A percentile compares a stretch with the other conserved stretches of the same genome.
phyloP scores from a whole-genome alignment of 1,140 invertebrate species.

The Ceratitis capitata region DNA sequence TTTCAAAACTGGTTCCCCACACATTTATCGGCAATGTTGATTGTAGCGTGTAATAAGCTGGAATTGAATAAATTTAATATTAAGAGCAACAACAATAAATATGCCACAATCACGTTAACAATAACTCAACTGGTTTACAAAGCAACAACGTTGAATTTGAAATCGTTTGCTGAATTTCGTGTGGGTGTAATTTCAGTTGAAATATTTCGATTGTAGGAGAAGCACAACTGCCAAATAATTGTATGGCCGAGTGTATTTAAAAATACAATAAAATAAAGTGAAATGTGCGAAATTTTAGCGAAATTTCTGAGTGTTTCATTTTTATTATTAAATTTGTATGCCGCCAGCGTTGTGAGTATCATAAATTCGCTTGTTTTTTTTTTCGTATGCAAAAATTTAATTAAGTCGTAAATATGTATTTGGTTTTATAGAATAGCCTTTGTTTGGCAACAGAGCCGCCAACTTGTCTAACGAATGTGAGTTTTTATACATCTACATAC shows the following conservation, averaged over 20 bases:
- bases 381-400: background rate
- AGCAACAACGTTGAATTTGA: background rate
- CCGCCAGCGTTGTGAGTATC: background rate
- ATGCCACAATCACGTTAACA: background rate
- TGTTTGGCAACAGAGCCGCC: background rate
- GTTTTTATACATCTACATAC: no score
- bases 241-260: no score
- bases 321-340: background rate
- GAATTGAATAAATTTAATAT: background rate
- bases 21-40: background rate
- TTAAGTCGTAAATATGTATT: background rate
- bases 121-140: slow-evolving; percentile 19
- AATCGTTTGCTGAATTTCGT: background rate
- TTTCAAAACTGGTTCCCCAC: background rate
- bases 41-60: slow-evolving; percentile 4
- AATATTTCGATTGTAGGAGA: background rate
- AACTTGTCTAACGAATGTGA: slow-evolving; percentile 17
- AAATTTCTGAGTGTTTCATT: background rate
- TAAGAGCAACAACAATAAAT: background rate
- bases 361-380: background rate
- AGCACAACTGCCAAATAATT: background rate
- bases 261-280: background rate
- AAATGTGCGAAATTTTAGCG: background rate
- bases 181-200: background rate
- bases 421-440: background rate